Evolutionary conservation across 2,797 vertebrate genomes (phyloP).

Genomic region (Gobio occitaniae): DNA sequence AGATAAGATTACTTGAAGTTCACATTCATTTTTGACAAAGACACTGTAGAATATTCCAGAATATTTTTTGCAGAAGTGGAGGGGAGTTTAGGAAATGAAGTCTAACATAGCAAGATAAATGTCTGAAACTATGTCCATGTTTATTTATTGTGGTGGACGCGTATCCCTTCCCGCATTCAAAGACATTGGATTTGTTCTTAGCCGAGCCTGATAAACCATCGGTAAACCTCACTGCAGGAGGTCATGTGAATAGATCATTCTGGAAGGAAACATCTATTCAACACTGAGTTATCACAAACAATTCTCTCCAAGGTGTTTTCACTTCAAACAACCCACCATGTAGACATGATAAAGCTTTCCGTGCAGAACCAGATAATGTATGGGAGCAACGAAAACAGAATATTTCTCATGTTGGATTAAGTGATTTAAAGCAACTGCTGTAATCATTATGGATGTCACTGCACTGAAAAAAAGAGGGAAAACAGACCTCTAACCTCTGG

Average conservation of each 20-base stretch:
- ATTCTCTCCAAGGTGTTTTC: conserved; percentile 35
- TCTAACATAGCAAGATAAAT: conserved; percentile 52
- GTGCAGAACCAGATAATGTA: background rate
- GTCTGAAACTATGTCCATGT: conserved; percentile 44
- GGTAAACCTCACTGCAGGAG: conserved; percentile 41
- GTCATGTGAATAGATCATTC: conserved; percentile 44
- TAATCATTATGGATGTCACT: conserved; percentile 19
- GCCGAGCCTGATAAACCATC: conserved; percentile 52
- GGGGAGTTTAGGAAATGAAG: conserved; percentile 55
- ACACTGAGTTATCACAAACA: conserved; percentile 31
- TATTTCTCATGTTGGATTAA: conserved; percentile 24
- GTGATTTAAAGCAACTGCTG: conserved; percentile 40
- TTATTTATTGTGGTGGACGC: conserved; percentile 53
- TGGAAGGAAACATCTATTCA: conserved; percentile 42
- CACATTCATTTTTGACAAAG: conserved; percentile 50
- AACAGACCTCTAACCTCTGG: conserved; percentile 39
- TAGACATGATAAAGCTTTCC: conserved; percentile 28
- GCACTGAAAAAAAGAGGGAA: conserved; percentile 13
- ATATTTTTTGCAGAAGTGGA: conserved; percentile 24
- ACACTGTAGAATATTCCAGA: conserved; percentile 49
- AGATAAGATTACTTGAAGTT: conserved; percentile 57
- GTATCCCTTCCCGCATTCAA: conserved; percentile 40
- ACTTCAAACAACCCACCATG: conserved; percentile 11
- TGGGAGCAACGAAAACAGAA: background rate
- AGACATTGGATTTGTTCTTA: conserved; percentile 42